A percentile compares a stretch with the other conserved stretches of the same genome.
Conservation (phyloP, 37 sponge, comb jelly and placozoan genomes). For the Ephydatia muelleri region DNA sequence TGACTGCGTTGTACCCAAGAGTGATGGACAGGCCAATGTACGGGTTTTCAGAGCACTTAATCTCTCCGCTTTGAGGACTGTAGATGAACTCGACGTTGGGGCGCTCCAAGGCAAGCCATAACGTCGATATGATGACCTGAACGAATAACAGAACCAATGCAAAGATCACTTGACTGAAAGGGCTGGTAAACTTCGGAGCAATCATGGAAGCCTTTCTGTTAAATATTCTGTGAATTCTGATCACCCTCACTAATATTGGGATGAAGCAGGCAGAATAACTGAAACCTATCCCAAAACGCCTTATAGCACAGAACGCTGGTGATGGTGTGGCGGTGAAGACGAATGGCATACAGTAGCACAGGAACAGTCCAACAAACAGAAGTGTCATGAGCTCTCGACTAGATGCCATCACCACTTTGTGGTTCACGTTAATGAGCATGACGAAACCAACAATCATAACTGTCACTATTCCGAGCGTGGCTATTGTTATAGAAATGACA, state of each 20-base stretch:
- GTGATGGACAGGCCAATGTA: constrained; percentile 27
- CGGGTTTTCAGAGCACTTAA: constrained; percentile 40
- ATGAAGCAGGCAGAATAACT: constrained; percentile 51
- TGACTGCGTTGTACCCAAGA: constrained; percentile 38
- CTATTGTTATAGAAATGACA: constrained; percentile 24
- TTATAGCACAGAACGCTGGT: constrained; percentile 40
- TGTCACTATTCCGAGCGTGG: constrained; percentile 32
- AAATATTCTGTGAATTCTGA: constrained; percentile 65
- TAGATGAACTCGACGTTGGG: constrained; percentile 13
- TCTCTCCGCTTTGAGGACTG: constrained; percentile 5
- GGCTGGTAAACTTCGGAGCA: constrained; percentile 23
- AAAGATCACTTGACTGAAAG: constrained; percentile 42
- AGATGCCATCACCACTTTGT: constrained; percentile 61
- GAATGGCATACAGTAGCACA: constrained; percentile 55
- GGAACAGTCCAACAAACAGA: constrained; percentile 47
- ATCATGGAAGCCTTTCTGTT: constrained; percentile 21
- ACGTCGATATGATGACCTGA: constrained; percentile 9
- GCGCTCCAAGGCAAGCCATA: constrained; percentile 44
- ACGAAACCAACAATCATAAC: constrained; percentile 20
- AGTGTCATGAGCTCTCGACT: constrained; percentile 75
- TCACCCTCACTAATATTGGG: constrained; percentile 65
- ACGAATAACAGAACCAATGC: constrained; percentile 28
- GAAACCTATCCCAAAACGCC: constrained; percentile 50
- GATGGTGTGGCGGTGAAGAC: constrained; percentile 41
- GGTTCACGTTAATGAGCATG: constrained; percentile 36